Evolutionary conservation across 2,113 vertebrate genomes (phyloP), one percentile per base, ranked within the genome.

Genomic region (Syrmaticus mikado): DNA sequence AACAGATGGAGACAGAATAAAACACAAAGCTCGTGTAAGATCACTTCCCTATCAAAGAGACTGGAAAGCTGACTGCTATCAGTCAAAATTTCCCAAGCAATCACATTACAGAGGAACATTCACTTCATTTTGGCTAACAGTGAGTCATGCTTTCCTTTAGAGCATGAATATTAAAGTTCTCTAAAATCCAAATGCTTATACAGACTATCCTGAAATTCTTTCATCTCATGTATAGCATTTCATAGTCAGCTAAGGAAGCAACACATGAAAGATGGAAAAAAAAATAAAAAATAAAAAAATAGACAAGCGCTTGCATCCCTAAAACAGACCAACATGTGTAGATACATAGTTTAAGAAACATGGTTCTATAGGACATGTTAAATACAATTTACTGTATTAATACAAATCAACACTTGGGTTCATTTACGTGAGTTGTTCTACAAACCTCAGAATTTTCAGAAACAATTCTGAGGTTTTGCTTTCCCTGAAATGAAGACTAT

Each of bases 1-100:
- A 96, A 88, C 88, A 95, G 85, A 94, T 90, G 93, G 90, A 95
- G 88, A 90, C 77, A 88, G 73, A 95, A 94, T 88, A 94, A 88
- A 90, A 93, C 76, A 94, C 82, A 93, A 92, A 93, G 76, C 70
- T 75, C 57, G 52, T 72, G 43, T 55, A 94, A 86, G 40, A 90
- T 79, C 88, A 82, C 52, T 68, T 77, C 20, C 28, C 52, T 65
- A 36, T 53, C 72, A 68, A 90, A 88, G 22, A 19, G 73, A 86
- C 88, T 86, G 46, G 85, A 73, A 13, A 81, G 65, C 57, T 82
- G 80, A 81, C 43, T 86, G 55, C 41, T 46, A 85, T 96, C 73
- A 88, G 76, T 90, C 70, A 94, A 87, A 83, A 84, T 57, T 93
- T 90, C 76, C 90, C 61, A 84, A 85, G 85, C 76, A 95, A 90